These are phyloP conservation scores for Psylliodes chrysocephalus DNA, from an alignment of 2,888 invertebrate species.

Conservation along the genomic window DNA sequence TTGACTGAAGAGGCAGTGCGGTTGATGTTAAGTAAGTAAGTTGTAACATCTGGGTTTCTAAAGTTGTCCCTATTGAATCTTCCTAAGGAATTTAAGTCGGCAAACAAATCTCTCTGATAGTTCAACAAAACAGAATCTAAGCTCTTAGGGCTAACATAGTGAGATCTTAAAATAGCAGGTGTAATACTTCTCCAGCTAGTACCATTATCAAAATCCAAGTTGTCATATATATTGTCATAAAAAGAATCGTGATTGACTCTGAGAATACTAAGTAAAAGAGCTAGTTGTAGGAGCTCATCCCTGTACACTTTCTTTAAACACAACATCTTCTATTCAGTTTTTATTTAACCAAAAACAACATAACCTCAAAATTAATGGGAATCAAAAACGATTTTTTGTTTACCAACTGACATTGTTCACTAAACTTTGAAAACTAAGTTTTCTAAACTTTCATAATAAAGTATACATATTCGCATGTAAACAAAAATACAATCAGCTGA, in stretches of 20 bases:
- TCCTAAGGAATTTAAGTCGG: conserved; percentile 78
- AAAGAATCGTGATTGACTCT: conserved; percentile 80
- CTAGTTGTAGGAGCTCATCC: conserved; percentile 83
- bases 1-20: conserved; percentile 50
- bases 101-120: conserved; percentile 78
- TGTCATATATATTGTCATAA: conserved; percentile 65
- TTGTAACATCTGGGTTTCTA: conserved; percentile 67
- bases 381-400: conserved; percentile 27
- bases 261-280: conserved; percentile 82
- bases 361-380: conserved; percentile 45
- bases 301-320: conserved; percentile 84
- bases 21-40: conserved; percentile 73
- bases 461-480: conserved; percentile 41
- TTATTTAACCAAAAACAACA: conserved; percentile 30
- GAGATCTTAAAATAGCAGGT: conserved; percentile 69
- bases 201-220: conserved; percentile 72
- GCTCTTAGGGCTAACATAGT: conserved; percentile 77
- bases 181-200: conserved; percentile 75
- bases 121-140: conserved; percentile 76
- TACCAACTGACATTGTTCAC: conserved; percentile 29
- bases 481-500: conserved; percentile 52
- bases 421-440: conserved; percentile 13
- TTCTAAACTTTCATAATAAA: conserved; percentile 10
- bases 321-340: conserved; percentile 70
- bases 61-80: conserved; percentile 68